Evolutionary conservation across 2,113 vertebrate species (phyloP), one percentile per base, ranked within the genome.

Genomic region (Limnothrissa miodon): DNA sequence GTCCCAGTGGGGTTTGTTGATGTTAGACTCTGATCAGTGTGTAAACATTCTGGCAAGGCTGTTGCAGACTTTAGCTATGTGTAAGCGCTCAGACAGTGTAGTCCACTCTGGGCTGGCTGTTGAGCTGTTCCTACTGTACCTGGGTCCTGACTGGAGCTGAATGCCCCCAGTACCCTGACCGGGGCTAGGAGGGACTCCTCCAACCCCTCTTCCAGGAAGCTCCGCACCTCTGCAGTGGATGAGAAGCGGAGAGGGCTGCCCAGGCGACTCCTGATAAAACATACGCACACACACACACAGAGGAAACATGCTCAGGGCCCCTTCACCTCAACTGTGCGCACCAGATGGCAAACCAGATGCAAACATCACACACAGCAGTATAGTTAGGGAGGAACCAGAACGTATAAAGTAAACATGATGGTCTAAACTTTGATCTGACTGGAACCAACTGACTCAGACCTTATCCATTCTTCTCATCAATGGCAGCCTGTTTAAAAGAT

Each of bases 81-180:
- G n/a, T n/a, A n/a, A n/a, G n/a, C n/a, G n/a, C n/a, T n/a, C n/a
- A n/a, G n/a, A n/a, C n/a, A n/a, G n/a, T n/a, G n/a, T n/a, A n/a
- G n/a, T n/a, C n/a, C n/a, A n/a, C n/a, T n/a, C n/a, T n/a, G n/a
- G n/a, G n/a, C n/a, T n/a, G n/a, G n/a, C n/a, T n/a, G n/a, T n/a
- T n/a, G n/a, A n/a, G 11, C 48, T 66, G 59, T 0, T 10, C 10
- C 11, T 74, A 11, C 13, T 15, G 25, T 90, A 98, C 98, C 95
- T 90, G 91, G 0, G 0, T 89, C 91, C 29, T 87, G 89, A n/a
- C 80, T 83, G 8, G 93, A 85, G 70, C 88, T 88, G 51, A 98
- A 97, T 2, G 98, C 88, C 80, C 97, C 98, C 84, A 99, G 90
- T 0, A 95, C 85, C 0, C 90, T 93, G 83, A 93, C 5, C 17